Evolutionary conservation across 2,797 vertebrate species (phyloP).

Genomic region (Tarsius wallacei): DNA sequence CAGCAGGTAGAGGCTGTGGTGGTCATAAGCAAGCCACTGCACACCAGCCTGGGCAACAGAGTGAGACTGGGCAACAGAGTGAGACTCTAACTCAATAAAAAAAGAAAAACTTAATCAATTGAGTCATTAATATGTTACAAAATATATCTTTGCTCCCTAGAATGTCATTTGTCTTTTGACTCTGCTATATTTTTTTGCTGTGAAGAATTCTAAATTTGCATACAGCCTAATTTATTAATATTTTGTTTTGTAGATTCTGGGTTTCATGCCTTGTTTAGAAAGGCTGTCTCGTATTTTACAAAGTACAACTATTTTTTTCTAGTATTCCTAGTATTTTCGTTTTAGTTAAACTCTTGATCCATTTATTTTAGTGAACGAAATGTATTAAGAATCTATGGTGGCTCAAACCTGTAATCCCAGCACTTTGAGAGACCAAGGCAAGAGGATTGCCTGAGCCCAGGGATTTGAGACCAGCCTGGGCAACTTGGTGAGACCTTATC

Average conservation of each 20-base stretch:
- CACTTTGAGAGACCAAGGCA: not conserved
- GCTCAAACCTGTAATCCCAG: not conserved
- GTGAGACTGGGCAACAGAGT: too few species aligned
- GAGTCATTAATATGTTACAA: slow-evolving; percentile 43
- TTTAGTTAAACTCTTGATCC: slow-evolving; percentile 19
- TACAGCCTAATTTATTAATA: not conserved
- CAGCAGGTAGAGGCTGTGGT: too few species aligned
- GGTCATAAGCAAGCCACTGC: too few species aligned
- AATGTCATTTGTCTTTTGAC: slow-evolving; percentile 5
- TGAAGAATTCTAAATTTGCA: slow-evolving; percentile 7
- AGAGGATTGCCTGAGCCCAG: not conserved
- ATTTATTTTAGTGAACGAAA: slow-evolving; percentile 17
- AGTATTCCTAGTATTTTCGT: not conserved
- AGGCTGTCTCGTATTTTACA: not conserved
- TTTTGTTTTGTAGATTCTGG: not conserved
- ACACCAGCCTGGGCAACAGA: too few species aligned
- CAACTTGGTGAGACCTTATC: not conserved
- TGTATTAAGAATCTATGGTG: not conserved
- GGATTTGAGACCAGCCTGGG: not conserved
- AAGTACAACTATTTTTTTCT: not conserved
- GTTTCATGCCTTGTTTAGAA: not conserved
- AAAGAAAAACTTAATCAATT: not conserved
- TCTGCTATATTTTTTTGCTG: slow-evolving; percentile 53
- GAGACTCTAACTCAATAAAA: too few species aligned
- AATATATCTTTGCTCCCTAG: slow-evolving; percentile 43